These are phyloP conservation scores for Oxycera nigricornis DNA, from an alignment of 2,888 invertebrate species.

Conservation along the genomic window DNA sequence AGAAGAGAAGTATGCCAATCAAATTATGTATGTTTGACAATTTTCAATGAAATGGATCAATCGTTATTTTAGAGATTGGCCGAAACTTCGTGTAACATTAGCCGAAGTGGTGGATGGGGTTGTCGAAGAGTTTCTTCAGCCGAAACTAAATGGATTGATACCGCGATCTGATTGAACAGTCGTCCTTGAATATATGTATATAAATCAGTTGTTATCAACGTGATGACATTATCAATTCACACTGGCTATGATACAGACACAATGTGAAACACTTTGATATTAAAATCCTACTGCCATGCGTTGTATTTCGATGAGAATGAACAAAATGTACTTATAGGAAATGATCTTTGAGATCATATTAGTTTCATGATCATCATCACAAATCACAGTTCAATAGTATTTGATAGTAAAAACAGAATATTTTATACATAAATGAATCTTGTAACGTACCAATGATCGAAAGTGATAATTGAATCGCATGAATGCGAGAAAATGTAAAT, in stretches of 20 bases:
- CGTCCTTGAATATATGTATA: neutral
- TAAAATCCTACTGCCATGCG: too few species aligned
- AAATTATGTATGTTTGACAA: too few species aligned
- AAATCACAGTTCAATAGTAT: neutral
- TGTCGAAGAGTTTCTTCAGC: conserved; percentile 82
- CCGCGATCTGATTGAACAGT: conserved; percentile 41
- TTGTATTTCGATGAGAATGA: too few species aligned
- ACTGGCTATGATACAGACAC: neutral
- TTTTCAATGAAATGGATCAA: neutral
- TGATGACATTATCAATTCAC: neutral
- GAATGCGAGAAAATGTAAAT: neutral
- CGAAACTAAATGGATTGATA: conserved; percentile 71
- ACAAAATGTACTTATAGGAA: neutral
- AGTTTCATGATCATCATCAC: neutral
- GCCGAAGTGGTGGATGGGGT: conserved; percentile 79
- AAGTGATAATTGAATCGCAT: neutral
- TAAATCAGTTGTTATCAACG: neutral
- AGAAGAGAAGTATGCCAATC: conserved; percentile 69
- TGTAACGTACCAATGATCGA: neutral
- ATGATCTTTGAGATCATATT: neutral
- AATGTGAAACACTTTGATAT: too few species aligned
- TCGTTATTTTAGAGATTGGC: conserved; percentile 70
- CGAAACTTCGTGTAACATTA: conserved; percentile 68
- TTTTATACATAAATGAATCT: neutral
- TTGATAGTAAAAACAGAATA: neutral